Conservation (phyloP, 2,888 invertebrate genomes). For the Parascotia fuliginaria region DNA sequence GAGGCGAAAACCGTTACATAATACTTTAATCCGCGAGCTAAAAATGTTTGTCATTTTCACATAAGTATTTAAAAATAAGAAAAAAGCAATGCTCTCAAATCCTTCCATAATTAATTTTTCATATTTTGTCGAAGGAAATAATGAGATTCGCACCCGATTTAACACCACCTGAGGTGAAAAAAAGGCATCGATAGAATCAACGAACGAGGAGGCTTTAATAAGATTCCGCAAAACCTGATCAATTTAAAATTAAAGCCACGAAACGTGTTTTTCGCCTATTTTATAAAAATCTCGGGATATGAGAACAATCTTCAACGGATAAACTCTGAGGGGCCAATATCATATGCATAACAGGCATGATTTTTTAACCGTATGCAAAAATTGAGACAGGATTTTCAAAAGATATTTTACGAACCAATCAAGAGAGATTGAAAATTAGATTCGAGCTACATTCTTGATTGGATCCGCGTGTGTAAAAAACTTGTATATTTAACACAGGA, state of each 20-base stretch:
- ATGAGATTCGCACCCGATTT: conserved; percentile 66
- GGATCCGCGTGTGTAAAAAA: not conserved
- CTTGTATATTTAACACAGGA: too few relatives aligned
- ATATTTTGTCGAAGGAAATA: conserved; percentile 69
- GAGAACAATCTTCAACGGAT: conserved; percentile 81
- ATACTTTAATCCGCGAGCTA: conserved; percentile 6
- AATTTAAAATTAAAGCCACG: conserved; percentile 86
- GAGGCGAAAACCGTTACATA: conserved; percentile 1
- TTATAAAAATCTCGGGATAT: conserved; percentile 84
- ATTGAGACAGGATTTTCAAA: conserved; percentile 32
- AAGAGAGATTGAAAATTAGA: conserved; percentile 17
- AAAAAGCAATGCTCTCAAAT: conserved; percentile 52
- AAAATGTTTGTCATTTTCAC: conserved; percentile 13
- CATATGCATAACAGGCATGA: conserved; percentile 59
- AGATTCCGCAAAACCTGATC: conserved; percentile 83
- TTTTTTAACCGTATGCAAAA: conserved; percentile 52
- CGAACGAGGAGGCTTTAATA: conserved; percentile 74
- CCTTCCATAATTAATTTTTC: conserved; percentile 74
- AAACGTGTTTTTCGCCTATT: conserved; percentile 86
- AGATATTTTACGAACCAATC: conserved; percentile 34
- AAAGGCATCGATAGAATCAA: conserved; percentile 59
- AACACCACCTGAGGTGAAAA: conserved; percentile 63
- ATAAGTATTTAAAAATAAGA: conserved; percentile 30
- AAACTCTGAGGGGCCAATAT: conserved; percentile 61
- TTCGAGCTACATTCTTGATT: not conserved